phyloP scores from a whole-genome alignment of 1,140 invertebrate genomes.

The Tetranychus cinnabarinus region DNA sequence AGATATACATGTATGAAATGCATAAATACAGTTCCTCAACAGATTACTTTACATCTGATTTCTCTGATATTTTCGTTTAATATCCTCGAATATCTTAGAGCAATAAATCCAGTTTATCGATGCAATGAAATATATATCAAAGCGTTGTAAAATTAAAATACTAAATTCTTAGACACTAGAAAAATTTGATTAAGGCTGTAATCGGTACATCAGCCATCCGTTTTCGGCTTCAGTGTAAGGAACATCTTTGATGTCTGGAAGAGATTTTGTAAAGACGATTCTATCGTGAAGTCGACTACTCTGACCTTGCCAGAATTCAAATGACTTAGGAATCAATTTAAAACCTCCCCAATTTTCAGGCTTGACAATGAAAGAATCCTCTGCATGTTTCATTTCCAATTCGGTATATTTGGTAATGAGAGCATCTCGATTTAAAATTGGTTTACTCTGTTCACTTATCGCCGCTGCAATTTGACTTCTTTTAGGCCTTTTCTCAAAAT shows the following conservation, averaged over 20 bases:
- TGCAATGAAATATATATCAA: too few relatives aligned
- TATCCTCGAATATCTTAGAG: too few relatives aligned
- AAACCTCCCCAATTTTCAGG: conserved; percentile 67
- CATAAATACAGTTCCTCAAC: too few relatives aligned
- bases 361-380: conserved; percentile 31
- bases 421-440: conserved; percentile 42
- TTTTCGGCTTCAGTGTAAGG: conserved; percentile 43
- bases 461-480: conserved; percentile 60
- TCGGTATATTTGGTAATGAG: conserved; percentile 16
- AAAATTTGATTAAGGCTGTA: conserved; percentile 37
- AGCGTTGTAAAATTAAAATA: too few relatives aligned
- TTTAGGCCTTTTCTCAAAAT: conserved; percentile 58
- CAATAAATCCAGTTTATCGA: too few relatives aligned
- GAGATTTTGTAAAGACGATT: conserved; percentile 44
- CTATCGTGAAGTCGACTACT: conserved; percentile 73
- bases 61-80: too few relatives aligned
- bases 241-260: conserved; percentile 32
- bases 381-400: conserved; percentile 28
- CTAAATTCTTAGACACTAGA: too few relatives aligned
- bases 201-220: conserved; percentile 73
- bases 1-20: too few relatives aligned
- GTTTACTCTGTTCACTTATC: conserved; percentile 57
- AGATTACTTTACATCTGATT: too few relatives aligned
- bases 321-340: conserved; percentile 43
- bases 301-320: conserved; percentile 97